Conservation (phyloP, 2,888 invertebrate species). For the Leistus spinibarbis region DNA sequence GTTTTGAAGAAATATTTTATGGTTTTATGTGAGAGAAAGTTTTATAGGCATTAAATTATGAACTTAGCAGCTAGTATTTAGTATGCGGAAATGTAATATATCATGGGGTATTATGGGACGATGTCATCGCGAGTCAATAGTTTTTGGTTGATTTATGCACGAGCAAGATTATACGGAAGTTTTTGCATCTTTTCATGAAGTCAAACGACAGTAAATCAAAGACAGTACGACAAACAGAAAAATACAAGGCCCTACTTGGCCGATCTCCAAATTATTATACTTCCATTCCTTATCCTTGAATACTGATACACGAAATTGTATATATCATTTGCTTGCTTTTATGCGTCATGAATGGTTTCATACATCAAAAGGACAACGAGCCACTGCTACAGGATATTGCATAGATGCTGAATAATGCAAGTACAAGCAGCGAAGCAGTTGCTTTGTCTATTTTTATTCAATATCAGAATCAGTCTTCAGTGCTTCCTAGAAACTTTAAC, state of each 20-base stretch:
- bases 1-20: no score
- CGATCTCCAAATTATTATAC: constrained; percentile 45
- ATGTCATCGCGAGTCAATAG: constrained; percentile 18
- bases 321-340: constrained; percentile 31
- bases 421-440: not conserved
- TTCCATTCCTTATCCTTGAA: constrained; percentile 37
- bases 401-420: not conserved
- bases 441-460: not conserved
- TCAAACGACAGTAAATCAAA: constrained; percentile 37
- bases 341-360: not conserved
- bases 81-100: constrained; percentile 6
- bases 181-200: constrained; percentile 39
- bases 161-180: constrained; percentile 29
- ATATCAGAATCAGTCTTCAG: not conserved
- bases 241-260: constrained; percentile 45
- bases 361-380: not conserved
- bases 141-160: constrained; percentile 31
- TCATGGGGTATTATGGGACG: constrained; percentile 16
- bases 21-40: no score
- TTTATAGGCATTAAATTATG: not conserved
- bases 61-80: not conserved
- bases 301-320: constrained; percentile 37
- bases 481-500: not conserved
- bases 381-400: not conserved
- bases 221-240: constrained; percentile 39